Conservation (phyloP, 2,888 invertebrate genomes). For the Rotaria magnacalcarata region DNA sequence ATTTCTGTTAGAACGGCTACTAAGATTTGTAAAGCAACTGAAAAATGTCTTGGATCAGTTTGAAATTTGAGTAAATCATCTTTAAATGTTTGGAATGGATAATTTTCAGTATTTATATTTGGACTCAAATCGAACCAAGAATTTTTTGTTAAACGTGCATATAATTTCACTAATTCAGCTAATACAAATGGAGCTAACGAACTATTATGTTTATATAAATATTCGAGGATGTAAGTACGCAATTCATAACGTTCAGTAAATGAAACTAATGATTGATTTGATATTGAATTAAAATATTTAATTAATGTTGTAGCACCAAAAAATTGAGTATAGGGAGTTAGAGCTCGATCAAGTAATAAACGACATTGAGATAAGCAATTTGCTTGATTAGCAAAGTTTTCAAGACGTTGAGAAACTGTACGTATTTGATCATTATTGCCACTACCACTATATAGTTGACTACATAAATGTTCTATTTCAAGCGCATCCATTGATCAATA, state of each 20-base stretch:
- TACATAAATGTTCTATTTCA: slow-evolving; percentile 84
- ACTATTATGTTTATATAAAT: slow-evolving; percentile 38
- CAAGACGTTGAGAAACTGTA: slow-evolving; percentile 88
- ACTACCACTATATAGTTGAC: slow-evolving; percentile 82
- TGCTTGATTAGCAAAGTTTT: slow-evolving; percentile 78
- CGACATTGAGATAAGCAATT: slow-evolving; percentile 93
- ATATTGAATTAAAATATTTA: slow-evolving; percentile 15
- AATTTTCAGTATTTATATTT: not conserved
- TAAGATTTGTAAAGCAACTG: not conserved
- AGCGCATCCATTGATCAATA: not conserved
- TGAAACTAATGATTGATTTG: not conserved
- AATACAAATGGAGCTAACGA: not conserved
- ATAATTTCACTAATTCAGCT: slow-evolving; percentile 36
- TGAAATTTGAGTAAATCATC: slow-evolving; percentile 45
- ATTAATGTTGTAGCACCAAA: slow-evolving; percentile 42
- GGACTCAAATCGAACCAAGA: slow-evolving; percentile 40
- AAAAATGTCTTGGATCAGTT: slow-evolving; percentile 3
- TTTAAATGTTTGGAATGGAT: slow-evolving; percentile 44
- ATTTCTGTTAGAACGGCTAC: slow-evolving; percentile 67
- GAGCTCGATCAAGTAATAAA: slow-evolving; percentile 78
- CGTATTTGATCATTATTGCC: slow-evolving; percentile 72
- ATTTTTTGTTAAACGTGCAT: slow-evolving; percentile 43
- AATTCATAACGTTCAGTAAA: slow-evolving; percentile 10
- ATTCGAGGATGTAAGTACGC: slow-evolving; percentile 21
- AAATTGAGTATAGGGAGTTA: slow-evolving; percentile 46